Base-by-base conservation (phyloP, 2,888 invertebrate genomes). In the Phragmatobia fuliginosa region DNA sequence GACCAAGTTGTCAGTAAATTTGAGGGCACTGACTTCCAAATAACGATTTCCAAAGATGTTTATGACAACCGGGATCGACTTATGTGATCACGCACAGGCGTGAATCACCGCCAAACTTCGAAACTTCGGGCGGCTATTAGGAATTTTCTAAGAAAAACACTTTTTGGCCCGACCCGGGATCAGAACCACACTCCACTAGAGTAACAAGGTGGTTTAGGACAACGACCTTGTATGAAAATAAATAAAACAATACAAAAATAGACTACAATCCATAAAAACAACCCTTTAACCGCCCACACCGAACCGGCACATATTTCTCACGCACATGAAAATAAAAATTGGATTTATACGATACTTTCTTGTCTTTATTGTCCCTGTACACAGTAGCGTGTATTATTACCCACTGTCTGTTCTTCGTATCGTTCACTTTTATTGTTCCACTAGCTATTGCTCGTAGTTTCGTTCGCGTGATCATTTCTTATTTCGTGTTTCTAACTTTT, bases 301-400 rank as follows among this genome's bases (percentile, higher is more conserved):
- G 79, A 75, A 68, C 78, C n/a, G 61, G 64, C 60, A 25, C 52
- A 64, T 71, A 61, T 77, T 75, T 62, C 75, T 75, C 77, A 79
- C 79, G 79, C 73, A 72, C 75, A 75, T 69, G 73, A 68, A 70
- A 77, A 77, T 75, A 77, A 79, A 77, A 75, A 71, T 75, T 70
- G 77, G 70, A 79, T 79, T 79, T 73, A 77, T 79, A 69, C 70
- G 73, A 79, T 68, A 75, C 80, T 79, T 75, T 71, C 71, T 72
- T 72, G 62, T 79, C 66, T 79, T 79, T 79, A 79, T 79, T 73
- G 77, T 79, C 75, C 75, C 63, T 62, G 60, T 68, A 66, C 60
- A 77, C 56, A 75, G 71, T 75, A 70, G 75, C 62, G 45, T 62
- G 56, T 62, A n/a, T 62, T 67, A 67, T 49, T 33, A 49, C 36